These are phyloP conservation scores for Sogatella furcifera DNA, from an alignment of 1,140 invertebrate genomes.

Conservation along the genomic window DNA sequence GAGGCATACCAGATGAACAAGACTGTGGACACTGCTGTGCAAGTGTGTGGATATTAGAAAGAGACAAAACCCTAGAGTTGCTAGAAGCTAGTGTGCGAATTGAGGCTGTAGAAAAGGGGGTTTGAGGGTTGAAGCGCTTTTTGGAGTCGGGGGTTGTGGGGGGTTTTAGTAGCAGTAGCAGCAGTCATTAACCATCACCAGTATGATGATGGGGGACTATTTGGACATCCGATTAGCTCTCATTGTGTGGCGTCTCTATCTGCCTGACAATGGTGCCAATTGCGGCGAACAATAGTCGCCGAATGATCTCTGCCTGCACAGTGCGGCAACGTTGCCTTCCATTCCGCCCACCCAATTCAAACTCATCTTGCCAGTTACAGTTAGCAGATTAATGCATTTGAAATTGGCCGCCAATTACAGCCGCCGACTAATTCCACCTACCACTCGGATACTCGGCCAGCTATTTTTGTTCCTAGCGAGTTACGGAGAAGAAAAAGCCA, in stretches of 20 bases:
- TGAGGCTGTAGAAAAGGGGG: neutral
- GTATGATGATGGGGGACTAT: neutral
- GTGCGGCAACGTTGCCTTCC: too few species aligned
- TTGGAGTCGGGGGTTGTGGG: too few species aligned
- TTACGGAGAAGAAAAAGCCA: constrained; percentile 11
- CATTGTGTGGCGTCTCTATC: constrained; percentile 10
- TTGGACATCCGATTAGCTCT: constrained; percentile 13
- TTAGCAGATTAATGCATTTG: constrained; percentile 13
- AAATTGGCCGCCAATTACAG: constrained; percentile 20
- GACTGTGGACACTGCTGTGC: too few species aligned
- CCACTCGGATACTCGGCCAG: neutral
- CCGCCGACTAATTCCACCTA: neutral
- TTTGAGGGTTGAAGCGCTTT: too few species aligned
- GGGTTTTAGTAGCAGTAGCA: too few species aligned
- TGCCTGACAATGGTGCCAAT: constrained; percentile 11
- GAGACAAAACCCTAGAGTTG: too few species aligned
- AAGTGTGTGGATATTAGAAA: too few species aligned
- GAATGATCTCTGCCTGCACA: too few species aligned
- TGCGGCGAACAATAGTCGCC: constrained; percentile 6
- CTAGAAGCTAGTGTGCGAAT: neutral
- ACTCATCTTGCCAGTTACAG: neutral
- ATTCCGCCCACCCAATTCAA: too few species aligned
- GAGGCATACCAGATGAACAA: too few species aligned
- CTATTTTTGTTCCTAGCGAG: constrained; percentile 3
- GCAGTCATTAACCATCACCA: too few species aligned